Evolutionary conservation across 2,888 invertebrate species (phyloP).

Genomic region (Drosophila niveifrons): DNA sequence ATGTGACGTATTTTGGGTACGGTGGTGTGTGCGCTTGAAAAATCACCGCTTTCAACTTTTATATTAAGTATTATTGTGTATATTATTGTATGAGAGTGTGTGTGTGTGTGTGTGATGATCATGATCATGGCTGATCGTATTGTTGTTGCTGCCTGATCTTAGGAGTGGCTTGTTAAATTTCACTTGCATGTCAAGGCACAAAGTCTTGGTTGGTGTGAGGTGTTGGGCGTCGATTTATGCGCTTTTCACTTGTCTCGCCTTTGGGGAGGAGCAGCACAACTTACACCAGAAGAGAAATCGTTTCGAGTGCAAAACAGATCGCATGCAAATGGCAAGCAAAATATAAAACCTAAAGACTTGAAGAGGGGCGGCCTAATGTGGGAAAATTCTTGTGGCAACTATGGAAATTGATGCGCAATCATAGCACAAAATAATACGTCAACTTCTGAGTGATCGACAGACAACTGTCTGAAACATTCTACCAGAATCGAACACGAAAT

Average conservation of each 20-base stretch:
- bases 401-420: not conserved
- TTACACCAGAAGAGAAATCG: conserved; percentile 51
- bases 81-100: conserved; percentile 17
- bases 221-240: conserved; percentile 79
- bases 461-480: conserved; percentile 22
- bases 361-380: conserved; percentile 29
- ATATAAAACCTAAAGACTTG: no score
- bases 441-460: conserved; percentile 11
- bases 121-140: conserved; percentile 36
- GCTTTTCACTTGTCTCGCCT: conserved; percentile 74
- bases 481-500: conserved; percentile 50
- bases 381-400: conserved; percentile 23
- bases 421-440: not conserved
- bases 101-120: conserved; percentile 52
- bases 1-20: conserved; percentile 77
- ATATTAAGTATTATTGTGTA: conserved; percentile 33
- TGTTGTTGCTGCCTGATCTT: conserved; percentile 56
- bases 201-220: conserved; percentile 51
- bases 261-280: conserved; percentile 51
- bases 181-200: conserved; percentile 77
- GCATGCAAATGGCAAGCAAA: conserved; percentile 34
- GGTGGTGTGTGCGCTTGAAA: conserved; percentile 64
- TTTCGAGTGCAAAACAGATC: conserved; percentile 29
- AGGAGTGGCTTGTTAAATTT: conserved; percentile 81
- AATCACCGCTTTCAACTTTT: conserved; percentile 71